Evolutionary conservation across 2,113 vertebrate species (phyloP), one percentile per base, ranked within the genome.

Genomic region (Chrysemys picta): DNA sequence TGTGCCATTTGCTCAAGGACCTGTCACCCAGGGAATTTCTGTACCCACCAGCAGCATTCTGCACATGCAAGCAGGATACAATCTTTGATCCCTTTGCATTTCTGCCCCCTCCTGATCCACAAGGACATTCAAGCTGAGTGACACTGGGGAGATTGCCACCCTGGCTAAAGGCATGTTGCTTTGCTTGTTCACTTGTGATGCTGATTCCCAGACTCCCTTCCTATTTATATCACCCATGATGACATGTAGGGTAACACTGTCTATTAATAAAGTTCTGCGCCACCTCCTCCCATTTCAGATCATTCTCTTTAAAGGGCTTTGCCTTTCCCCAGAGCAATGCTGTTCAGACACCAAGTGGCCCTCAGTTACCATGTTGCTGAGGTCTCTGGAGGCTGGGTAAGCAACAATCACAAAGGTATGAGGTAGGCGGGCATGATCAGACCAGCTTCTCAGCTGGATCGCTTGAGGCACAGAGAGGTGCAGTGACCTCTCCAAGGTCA

Each of bases 221-320:
- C 83, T 84, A 35, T 88, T 88, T 69, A 1, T n/a, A 80, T 52
- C 62, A 38, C 65, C 9, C 1, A 78, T 82, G 19, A n/a, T 38
- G 89, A 72, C 42, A 2, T 0, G 5, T 14, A 17, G 21, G 78
- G 45, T 2, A 2, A 3, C 0, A 0, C 29, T 86, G 11, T 17
- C 72, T 38, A 7, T 49, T 16, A 13, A 16, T 2, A 57, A 9
- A 25, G 57, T 29, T 21, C 83, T 50, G 14, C 53, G 29, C 14
- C 83, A 86, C n/a, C 16, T 38, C 31, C 35, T 72, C 65, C 72
- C 62, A 76, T n/a, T 84, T 59, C 89, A 84, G 82, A 24, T 76
- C 78, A n/a, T 7, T 50, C 29, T 56, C 0, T 6, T 90, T 38
- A 57, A 87, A n/a, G n/a, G 52, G 5, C 1, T 85, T 80, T 91